Conservation (phyloP, 2,113 vertebrate genomes). For the Helogale parvula region DNA sequence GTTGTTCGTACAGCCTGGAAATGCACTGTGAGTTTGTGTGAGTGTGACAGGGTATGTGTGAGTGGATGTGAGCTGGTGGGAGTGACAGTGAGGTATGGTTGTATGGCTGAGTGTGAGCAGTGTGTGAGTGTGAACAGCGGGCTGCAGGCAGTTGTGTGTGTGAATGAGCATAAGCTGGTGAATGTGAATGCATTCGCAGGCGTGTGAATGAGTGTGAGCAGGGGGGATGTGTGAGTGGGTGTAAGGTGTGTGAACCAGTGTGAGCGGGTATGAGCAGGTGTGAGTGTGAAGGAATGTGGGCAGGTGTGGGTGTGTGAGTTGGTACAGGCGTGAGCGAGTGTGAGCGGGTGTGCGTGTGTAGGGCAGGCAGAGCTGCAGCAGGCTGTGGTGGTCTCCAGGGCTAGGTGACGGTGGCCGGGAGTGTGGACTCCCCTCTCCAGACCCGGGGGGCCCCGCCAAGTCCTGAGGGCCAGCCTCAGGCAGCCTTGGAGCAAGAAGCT, state of each 20-base stretch:
- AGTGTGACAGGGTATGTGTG: too few species aligned
- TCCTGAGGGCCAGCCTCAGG: background rate
- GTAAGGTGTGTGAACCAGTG: too few species aligned
- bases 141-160: too few species aligned
- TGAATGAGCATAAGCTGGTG: background rate
- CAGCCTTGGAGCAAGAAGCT: accelerated
- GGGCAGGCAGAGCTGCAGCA: background rate
- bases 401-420: accelerated
- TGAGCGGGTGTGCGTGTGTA: background rate
- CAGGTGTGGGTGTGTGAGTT: background rate
- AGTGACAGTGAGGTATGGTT: background rate
- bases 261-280: background rate
- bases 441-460: background rate
- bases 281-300: background rate
- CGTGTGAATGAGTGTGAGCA: background rate
- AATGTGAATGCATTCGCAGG: background rate
- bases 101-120: background rate
- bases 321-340: background rate
- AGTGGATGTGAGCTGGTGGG: background rate
- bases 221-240: too few species aligned
- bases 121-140: background rate
- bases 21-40: background rate
- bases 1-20: background rate
- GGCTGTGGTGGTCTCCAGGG: background rate
- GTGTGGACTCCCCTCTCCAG: too few species aligned